Evolutionary conservation across 2,888 invertebrate genomes (phyloP).

Genomic region (Spodoptera littoralis): DNA sequence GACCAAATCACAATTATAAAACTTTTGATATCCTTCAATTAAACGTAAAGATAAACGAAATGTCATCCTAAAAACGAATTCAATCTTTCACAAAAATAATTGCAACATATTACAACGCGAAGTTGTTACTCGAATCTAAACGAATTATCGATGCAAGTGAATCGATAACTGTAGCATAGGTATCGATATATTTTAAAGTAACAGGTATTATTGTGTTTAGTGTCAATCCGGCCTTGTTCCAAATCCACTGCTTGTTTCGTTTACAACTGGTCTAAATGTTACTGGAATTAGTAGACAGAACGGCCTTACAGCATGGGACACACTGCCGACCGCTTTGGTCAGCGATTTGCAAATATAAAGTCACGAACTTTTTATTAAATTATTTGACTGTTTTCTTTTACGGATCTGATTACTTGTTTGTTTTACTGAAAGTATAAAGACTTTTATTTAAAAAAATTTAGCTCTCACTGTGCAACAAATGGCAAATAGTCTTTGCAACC

Average conservation of each 20-base stretch:
- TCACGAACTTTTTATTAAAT: no score
- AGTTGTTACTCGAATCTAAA: conserved; percentile 4
- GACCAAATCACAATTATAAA: no score
- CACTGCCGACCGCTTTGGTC: conserved; percentile 36
- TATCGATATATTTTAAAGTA: conserved; percentile 36
- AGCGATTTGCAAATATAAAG: conserved; percentile 12
- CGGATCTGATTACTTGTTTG: no score
- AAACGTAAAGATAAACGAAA: neutral
- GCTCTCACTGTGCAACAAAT: no score
- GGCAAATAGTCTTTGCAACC: no score
- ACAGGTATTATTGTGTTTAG: conserved; percentile 51
- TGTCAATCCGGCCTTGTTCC: conserved; percentile 66
- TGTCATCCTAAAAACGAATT: conserved; percentile 13
- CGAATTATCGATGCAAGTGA: neutral
- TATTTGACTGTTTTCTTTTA: no score
- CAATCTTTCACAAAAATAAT: conserved; percentile 6
- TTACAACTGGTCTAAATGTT: conserved; percentile 68
- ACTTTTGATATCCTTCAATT: conserved; percentile 12
- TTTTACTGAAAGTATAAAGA: no score
- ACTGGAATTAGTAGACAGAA: conserved; percentile 62
- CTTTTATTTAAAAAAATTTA: no score
- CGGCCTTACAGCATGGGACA: conserved; percentile 55
- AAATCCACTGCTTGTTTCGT: conserved; percentile 62
- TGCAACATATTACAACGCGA: neutral
- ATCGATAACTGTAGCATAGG: conserved; percentile 7